phyloP scores from a whole-genome alignment of 2,113 vertebrate genomes.

The Formicarius rufipectus region DNA sequence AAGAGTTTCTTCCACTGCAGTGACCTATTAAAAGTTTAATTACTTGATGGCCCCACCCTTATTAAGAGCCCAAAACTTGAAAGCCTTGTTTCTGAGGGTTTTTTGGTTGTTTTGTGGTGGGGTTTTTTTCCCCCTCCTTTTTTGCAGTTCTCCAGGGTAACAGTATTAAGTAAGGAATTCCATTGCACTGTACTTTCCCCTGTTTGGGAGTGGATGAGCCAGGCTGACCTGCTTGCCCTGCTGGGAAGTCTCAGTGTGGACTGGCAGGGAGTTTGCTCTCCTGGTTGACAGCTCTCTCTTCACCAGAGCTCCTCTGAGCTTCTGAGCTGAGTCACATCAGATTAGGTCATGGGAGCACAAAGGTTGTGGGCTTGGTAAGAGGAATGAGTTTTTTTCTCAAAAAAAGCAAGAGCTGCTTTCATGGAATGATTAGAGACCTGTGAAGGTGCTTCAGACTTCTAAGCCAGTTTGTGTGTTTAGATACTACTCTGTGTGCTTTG shows the following conservation, averaged over 20 bases:
- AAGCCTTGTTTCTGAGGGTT: conserved; percentile 14
- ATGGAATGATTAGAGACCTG: not conserved
- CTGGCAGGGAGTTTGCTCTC: not conserved
- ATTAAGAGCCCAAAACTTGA: conserved; percentile 51
- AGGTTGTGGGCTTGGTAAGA: conserved; percentile 28
- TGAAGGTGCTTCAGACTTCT: not conserved
- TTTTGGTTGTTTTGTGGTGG: not conserved
- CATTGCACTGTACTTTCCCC: not conserved
- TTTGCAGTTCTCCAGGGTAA: not conserved
- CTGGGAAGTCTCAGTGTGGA: not conserved
- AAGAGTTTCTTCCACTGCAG: conserved; percentile 62
- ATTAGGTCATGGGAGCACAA: conserved; percentile 51
- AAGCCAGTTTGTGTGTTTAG: not conserved
- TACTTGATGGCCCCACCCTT: conserved; percentile 53
- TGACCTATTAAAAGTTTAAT: conserved; percentile 72
- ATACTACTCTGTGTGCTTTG: not conserved
- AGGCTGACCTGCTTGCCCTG: not conserved
- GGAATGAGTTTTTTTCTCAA: not conserved
- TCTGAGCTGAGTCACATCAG: conserved; percentile 1
- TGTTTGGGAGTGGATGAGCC: not conserved
- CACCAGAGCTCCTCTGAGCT: not conserved
- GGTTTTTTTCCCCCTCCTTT: not conserved
- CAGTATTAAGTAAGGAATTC: not conserved
- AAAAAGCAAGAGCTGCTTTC: conserved; percentile 41
- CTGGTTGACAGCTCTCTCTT: not conserved